Percentiles rank a stretch among this genome's conserved stretches.
Evolutionary conservation across 2,113 vertebrate genomes (phyloP).

Genomic region (Aptenodytes patagonicus): DNA sequence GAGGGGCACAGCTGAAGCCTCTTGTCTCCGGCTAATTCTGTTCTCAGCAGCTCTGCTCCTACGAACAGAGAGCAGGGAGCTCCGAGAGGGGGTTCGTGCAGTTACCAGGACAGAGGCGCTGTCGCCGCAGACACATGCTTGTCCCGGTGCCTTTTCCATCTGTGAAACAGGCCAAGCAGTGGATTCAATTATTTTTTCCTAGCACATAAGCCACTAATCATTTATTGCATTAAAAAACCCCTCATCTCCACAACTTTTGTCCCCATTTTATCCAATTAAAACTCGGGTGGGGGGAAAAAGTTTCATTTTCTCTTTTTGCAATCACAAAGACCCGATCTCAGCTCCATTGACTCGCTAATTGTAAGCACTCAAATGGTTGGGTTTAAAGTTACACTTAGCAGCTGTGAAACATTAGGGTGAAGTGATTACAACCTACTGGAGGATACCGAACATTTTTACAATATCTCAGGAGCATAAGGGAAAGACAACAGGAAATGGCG

Average conservation of each 20-base stretch:
- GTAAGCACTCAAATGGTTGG: conserved; percentile 29
- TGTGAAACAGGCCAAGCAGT: conserved; percentile 10
- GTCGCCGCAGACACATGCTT: neutral
- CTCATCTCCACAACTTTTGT: conserved; percentile 8
- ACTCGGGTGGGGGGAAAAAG: neutral
- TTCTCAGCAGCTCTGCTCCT: neutral
- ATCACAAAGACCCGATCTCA: conserved; percentile 3
- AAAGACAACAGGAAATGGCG: conserved; percentile 69
- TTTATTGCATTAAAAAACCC: neutral
- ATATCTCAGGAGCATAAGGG: conserved; percentile 63
- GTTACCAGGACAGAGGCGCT: neutral
- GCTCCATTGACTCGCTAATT: conserved; percentile 44
- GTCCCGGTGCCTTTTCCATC: conserved; percentile 31
- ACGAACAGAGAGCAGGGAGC: rapidly evolving
- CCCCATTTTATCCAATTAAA: conserved; percentile 16
- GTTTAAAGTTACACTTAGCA: conserved; percentile 66
- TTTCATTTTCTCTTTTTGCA: neutral
- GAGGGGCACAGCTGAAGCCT: neutral
- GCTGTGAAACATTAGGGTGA: conserved; percentile 66
- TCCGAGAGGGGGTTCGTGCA: neutral
- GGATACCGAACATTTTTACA: conserved; percentile 69
- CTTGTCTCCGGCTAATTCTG: neutral
- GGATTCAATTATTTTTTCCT: conserved; percentile 30
- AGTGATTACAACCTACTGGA: conserved; percentile 70
- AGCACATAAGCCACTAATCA: conserved; percentile 3